A percentile compares a stretch with the other conserved stretches of the same genome.
Evolutionary conservation across 1,140 invertebrate species (phyloP).

Genomic region (Chelonus insularis): DNA sequence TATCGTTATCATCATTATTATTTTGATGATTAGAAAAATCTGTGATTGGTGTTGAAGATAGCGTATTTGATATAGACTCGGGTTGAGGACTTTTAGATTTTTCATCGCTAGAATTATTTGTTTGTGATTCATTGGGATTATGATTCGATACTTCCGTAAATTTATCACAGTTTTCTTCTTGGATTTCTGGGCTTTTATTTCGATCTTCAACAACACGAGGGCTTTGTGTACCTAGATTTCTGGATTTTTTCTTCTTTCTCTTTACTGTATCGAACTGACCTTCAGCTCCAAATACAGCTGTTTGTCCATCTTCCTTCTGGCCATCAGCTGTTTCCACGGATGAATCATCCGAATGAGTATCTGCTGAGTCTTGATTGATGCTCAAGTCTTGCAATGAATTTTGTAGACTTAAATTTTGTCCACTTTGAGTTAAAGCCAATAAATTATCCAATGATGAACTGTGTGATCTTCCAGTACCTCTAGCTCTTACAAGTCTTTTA

Average conservation of each 20-base stretch:
- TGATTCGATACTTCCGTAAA: conserved; percentile 33
- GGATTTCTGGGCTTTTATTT: conserved; percentile 62
- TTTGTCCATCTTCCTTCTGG: conserved; percentile 63
- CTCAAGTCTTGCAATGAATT: conserved; percentile 58
- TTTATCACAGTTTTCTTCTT: conserved; percentile 49
- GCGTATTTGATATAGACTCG: conserved; percentile 44
- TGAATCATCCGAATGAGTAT: conserved; percentile 66
- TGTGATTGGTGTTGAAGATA: conserved; percentile 4
- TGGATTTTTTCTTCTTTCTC: conserved; percentile 72
- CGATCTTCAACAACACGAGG: conserved; percentile 53
- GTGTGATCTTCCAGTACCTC: conserved; percentile 78
- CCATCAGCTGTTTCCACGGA: conserved; percentile 77
- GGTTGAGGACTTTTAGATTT: conserved; percentile 67
- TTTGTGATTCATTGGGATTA: conserved; percentile 39
- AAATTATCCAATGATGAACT: conserved; percentile 79
- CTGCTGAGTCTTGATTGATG: conserved; percentile 45
- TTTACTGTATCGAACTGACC: conserved; percentile 82
- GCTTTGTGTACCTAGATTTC: conserved; percentile 55
- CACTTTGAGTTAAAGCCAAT: conserved; percentile 61
- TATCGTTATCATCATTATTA: conserved; percentile 2
- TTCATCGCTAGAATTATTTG: conserved; percentile 55
- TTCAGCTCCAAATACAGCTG: conserved; percentile 64
- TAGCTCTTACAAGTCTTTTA: conserved; percentile 75
- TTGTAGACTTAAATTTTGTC: conserved; percentile 55
- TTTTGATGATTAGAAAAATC: conserved; percentile 22